Evolutionary conservation across 2,113 vertebrate species (phyloP).

Genomic region (Myotis brandtii): DNA sequence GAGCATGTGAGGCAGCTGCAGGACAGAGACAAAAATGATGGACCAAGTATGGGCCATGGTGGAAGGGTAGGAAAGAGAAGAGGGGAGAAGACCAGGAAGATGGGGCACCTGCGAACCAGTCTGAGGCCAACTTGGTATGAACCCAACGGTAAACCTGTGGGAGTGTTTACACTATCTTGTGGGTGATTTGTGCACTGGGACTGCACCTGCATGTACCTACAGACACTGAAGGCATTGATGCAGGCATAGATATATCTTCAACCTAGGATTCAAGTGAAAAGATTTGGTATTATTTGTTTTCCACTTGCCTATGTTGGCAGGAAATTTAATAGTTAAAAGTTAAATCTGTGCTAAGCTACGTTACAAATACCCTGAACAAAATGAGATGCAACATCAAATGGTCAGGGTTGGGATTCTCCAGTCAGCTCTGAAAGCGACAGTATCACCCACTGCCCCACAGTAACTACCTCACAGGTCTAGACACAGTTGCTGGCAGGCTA

Average conservation of each 20-base stretch:
- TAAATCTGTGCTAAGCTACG: neutral
- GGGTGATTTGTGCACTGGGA: neutral
- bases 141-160: neutral
- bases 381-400: neutral
- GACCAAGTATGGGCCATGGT: neutral
- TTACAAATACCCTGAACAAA: neutral
- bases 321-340: conserved; percentile 41
- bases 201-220: neutral
- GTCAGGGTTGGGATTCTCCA: neutral
- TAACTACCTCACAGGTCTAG: neutral
- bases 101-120: neutral
- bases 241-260: neutral
- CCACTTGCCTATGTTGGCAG: neutral
- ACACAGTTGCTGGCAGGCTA: neutral
- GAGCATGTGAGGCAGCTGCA: neutral
- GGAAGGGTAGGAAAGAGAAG: neutral
- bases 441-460: neutral
- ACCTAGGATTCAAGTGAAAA: neutral
- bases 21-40: neutral
- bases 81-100: neutral
- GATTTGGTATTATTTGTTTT: neutral
- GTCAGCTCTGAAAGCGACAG: neutral
- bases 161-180: neutral
- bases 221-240: neutral
- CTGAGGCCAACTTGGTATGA: neutral